Evolutionary conservation across 2,888 invertebrate genomes (phyloP), one percentile per base, ranked within the genome.

Genomic region (Frankliniella intonsa): DNA sequence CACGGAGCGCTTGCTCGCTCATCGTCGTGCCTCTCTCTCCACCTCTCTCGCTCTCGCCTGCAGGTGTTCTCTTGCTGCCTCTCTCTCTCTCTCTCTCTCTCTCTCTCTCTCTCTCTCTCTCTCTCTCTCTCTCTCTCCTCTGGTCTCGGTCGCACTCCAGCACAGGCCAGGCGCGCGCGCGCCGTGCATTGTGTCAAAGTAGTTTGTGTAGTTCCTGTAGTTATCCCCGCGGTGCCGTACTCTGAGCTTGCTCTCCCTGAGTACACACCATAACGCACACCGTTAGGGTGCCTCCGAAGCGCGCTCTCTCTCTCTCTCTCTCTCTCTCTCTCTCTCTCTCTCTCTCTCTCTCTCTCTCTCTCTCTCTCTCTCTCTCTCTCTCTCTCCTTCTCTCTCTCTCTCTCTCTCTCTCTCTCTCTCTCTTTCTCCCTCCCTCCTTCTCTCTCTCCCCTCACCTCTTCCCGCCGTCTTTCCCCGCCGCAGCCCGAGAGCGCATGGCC

Each of bases 261-360:
- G 38, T 38, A 38, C 38, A 38, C 38, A 38, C 38, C 38, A 38
- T 38, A 38, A 38, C 38, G 38, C n/a, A n/a, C n/a, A n/a, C n/a
- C n/a, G n/a, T n/a, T n/a, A n/a, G n/a, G n/a, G n/a, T n/a, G n/a
- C 38, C 38, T 38, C 38, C 38, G 38, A 5, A 38, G 5, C 38
- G 5, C 38, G 5, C 5, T 38, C 38, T 38, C 38, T 38, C 38
- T 38, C 38, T 55, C 14, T 55, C 14, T 14, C 55, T 14, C 55
- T 55, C 55, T 55, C 55, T 1, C 55, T 55, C 55, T 55, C 55
- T 55, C 55, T 55, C 55, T 55, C 55, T 55, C 55, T 55, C 55
- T 55, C 55, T 55, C 55, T 55, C 55, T 55, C 55, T 55, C 55
- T 55, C 55, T 55, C 55, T 55, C 55, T 55, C 55, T 55, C 55